These are phyloP conservation scores for Sebastiscus albofasciatus DNA, from an alignment of 2,797 vertebrate genomes.

Conservation along the genomic window DNA sequence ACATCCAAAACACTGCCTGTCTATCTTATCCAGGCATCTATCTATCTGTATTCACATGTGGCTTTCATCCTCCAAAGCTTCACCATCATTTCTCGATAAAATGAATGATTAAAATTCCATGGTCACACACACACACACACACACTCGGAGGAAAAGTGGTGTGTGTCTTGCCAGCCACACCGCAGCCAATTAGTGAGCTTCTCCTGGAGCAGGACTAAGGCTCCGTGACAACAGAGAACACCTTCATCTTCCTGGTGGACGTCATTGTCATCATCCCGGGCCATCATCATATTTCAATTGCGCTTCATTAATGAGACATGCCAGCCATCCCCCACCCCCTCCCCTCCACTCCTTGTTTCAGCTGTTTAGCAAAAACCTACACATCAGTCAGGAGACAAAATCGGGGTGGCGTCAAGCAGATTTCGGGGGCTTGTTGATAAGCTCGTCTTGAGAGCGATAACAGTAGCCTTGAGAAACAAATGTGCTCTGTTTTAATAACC, in stretches of 20 bases:
- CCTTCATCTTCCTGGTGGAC: conserved; percentile 62
- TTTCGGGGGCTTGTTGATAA: conserved; percentile 30
- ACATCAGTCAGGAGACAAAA: conserved; percentile 39
- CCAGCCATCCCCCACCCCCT: conserved; percentile 28
- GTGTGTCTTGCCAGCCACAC: conserved; percentile 30
- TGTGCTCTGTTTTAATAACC: conserved; percentile 31
- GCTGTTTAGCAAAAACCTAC: conserved; percentile 43
- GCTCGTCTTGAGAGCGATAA: conserved; percentile 25
- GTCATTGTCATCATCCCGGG: conserved; percentile 47
- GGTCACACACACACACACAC: background rate
- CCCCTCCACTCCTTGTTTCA: conserved; percentile 3
- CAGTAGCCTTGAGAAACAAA: conserved; percentile 20
- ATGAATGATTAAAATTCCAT: conserved; percentile 39
- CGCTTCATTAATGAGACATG: conserved; percentile 55
- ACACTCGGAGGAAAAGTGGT: background rate
- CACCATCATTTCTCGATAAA: conserved; percentile 29
- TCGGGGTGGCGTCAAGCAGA: background rate
- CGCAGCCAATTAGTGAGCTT: conserved; percentile 73
- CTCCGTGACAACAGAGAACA: conserved; percentile 73
- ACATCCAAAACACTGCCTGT: conserved; percentile 45
- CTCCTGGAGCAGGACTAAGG: conserved; percentile 52
- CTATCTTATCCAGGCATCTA: background rate
- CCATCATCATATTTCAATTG: conserved; percentile 56
- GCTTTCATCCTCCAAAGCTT: background rate
- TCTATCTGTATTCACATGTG: background rate